A percentile compares a stretch with the other conserved stretches of the same genome.
These are phyloP conservation scores for Triplophysa dalaica DNA, from an alignment of 2,113 vertebrate species.

Conservation along the genomic window DNA sequence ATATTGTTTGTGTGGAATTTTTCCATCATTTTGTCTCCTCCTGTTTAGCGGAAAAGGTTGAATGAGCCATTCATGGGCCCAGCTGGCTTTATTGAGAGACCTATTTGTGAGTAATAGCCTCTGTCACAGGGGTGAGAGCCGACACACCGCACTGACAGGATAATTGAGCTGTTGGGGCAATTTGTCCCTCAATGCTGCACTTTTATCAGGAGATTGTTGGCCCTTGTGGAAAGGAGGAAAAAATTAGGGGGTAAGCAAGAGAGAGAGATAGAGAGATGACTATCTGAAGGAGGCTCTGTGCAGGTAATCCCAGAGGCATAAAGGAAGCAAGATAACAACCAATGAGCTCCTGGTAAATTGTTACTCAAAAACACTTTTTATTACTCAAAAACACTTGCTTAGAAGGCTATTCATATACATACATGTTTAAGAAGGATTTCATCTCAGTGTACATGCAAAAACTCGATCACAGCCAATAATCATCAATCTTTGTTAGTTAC, in stretches of 20 bases:
- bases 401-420: too few species aligned
- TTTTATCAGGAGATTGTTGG: constrained; percentile 53
- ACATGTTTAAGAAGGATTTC: too few species aligned
- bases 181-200: constrained; percentile 49
- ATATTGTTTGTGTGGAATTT: constrained; percentile 42
- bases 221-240: not conserved
- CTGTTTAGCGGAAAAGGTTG: constrained; percentile 56
- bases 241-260: constrained; percentile 17
- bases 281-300: constrained; percentile 17
- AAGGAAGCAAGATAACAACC: not conserved
- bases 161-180: constrained; percentile 56
- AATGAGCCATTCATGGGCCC: constrained; percentile 50
- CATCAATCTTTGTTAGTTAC: not conserved
- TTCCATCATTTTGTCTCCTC: constrained; percentile 37
- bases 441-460: too few species aligned
- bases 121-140: constrained; percentile 51
- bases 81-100: constrained; percentile 56
- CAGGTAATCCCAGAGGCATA: not conserved
- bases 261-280: constrained; percentile 8
- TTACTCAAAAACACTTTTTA: too few species aligned
- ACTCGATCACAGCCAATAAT: too few species aligned
- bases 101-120: constrained; percentile 57
- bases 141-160: constrained; percentile 52
- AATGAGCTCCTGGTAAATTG: too few species aligned
- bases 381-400: too few species aligned